Conservation (phyloP, 2,797 vertebrate genomes). For the Falco columbarius region DNA sequence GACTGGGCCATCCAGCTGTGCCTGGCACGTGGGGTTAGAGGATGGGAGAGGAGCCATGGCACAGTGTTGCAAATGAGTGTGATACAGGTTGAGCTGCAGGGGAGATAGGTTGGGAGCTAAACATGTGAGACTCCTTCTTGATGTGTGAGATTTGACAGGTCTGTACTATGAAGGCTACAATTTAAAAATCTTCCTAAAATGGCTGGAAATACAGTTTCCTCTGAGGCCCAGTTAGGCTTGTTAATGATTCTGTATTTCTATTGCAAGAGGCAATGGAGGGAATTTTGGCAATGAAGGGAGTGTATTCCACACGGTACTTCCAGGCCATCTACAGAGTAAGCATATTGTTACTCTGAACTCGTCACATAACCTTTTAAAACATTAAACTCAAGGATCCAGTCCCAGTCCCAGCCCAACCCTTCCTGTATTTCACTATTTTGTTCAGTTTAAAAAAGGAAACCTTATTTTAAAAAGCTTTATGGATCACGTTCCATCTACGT, state of each 20-base stretch:
- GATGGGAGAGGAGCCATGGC: neutral
- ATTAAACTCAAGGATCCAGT: conserved; percentile 10
- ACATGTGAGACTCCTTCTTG: neutral
- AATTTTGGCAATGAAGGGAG: neutral
- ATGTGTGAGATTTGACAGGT: conserved; percentile 26
- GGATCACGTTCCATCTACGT: neutral
- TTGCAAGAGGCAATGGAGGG: neutral
- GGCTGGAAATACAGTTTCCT: conserved; percentile 21
- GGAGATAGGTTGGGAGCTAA: neutral
- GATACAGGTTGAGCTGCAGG: neutral
- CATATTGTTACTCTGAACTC: neutral
- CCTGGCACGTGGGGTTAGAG: neutral
- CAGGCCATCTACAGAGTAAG: neutral
- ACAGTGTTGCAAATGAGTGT: neutral
- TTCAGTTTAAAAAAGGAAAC: conserved; percentile 30
- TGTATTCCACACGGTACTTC: neutral
- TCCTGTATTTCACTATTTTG: conserved; percentile 39
- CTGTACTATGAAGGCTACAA: neutral
- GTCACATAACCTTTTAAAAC: conserved; percentile 44
- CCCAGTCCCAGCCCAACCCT: conserved; percentile 52
- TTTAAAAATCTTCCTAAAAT: conserved; percentile 34
- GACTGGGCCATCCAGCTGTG: neutral
- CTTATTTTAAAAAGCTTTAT: conserved; percentile 17
- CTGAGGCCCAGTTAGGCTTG: neutral
- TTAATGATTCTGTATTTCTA: conserved; percentile 49